A percentile compares a stretch with the other conserved stretches of the same genome.
Conservation (phyloP, 2,113 vertebrate species). For the Podilymbus podiceps region DNA sequence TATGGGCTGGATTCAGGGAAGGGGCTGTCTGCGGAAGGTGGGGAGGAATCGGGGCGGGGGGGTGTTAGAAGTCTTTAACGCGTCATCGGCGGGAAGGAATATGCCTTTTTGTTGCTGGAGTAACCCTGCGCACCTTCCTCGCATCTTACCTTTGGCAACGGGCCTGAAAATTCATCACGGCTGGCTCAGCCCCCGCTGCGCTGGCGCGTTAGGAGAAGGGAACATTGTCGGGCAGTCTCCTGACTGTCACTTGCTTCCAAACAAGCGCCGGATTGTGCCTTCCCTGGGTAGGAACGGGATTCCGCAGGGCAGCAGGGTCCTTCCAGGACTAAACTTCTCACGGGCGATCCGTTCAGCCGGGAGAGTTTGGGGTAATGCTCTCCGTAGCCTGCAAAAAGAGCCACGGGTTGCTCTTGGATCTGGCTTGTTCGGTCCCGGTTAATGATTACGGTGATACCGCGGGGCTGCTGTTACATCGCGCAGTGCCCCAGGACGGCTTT, state of each 20-base stretch:
- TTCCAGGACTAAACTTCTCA: not conserved
- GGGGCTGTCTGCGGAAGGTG: too few relatives aligned
- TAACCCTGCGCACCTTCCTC: rapidly evolving
- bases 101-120: not conserved
- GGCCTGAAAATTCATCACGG: rapidly evolving
- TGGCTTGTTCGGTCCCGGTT: not conserved
- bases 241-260: not conserved
- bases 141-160: rapidly evolving
- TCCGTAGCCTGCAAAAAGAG: rapidly evolving
- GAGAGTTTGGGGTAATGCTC: not conserved
- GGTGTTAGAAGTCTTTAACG: too few relatives aligned
- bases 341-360: rapidly evolving
- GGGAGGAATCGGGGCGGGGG: not conserved
- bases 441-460: rapidly evolving
- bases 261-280: too few relatives aligned
- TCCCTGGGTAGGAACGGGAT: not conserved
- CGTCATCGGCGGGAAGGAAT: too few relatives aligned
- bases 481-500: rapidly evolving
- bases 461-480: not conserved
- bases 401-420: not conserved
- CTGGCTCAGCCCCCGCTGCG: too few relatives aligned
- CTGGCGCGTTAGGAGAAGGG: not conserved
- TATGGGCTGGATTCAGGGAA: not conserved
- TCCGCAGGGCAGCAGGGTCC: rapidly evolving
- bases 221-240: not conserved